Percentiles rank a stretch among this genome's conserved stretches.
Evolutionary conservation across 2,797 vertebrate species (phyloP).

Genomic region (Melanotaenia nigrans): DNA sequence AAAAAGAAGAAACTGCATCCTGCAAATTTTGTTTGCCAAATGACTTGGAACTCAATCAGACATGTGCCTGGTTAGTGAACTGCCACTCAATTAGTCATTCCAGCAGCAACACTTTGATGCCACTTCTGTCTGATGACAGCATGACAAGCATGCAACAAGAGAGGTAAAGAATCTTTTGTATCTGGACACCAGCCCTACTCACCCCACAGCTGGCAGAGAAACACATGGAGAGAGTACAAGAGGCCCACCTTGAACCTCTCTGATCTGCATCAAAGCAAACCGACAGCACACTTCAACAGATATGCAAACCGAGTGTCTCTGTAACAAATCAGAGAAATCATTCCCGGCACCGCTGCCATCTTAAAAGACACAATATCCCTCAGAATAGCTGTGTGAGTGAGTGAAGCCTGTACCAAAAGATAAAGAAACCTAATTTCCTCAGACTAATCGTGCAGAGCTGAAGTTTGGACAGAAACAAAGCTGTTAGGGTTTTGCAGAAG

Average conservation of each 20-base stretch:
- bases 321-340: constrained; percentile 40
- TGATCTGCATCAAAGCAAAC: constrained; percentile 63
- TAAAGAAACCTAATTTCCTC: constrained; percentile 32
- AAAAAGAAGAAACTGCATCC: not conserved
- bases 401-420: constrained; percentile 28
- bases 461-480: constrained; percentile 29
- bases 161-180: constrained; percentile 34
- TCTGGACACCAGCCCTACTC: constrained; percentile 10
- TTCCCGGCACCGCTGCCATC: constrained; percentile 34
- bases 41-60: not conserved
- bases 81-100: not conserved
- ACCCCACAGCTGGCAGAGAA: constrained; percentile 51
- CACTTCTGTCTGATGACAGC: constrained; percentile 34
- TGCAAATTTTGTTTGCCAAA: not conserved
- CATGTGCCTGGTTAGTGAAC: constrained; percentile 2
- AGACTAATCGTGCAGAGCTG: constrained; percentile 21
- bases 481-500: not conserved
- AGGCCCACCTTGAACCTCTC: constrained; percentile 46
- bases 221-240: constrained; percentile 38
- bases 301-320: constrained; percentile 40
- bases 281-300: constrained; percentile 28
- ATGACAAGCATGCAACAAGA: constrained; percentile 33
- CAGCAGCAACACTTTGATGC: constrained; percentile 10
- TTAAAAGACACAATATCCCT: constrained; percentile 12
- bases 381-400: constrained; percentile 10